phyloP scores from a whole-genome alignment of 2,797 vertebrate species.

The Alca torda region DNA sequence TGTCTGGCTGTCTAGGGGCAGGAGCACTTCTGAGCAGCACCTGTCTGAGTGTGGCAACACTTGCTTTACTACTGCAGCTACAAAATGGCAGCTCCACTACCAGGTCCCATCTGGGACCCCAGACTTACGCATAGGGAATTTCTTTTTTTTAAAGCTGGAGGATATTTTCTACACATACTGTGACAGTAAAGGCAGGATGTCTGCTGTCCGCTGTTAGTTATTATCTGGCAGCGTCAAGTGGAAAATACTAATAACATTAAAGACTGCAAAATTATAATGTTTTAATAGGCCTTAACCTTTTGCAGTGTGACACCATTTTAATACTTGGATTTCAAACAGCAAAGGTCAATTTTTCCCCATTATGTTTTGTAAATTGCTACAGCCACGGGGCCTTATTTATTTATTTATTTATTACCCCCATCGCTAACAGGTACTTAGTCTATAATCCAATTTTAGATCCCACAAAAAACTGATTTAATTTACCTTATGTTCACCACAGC shows the following conservation, averaged over 20 bases:
- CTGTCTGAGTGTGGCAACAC: background rate
- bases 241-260: slow-evolving; percentile 56
- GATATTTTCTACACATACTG: background rate
- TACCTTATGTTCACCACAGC: background rate
- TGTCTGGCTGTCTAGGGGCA: background rate
- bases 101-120: background rate
- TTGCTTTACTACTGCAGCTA: background rate
- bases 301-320: background rate
- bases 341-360: background rate
- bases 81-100: background rate
- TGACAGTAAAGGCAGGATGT: slow-evolving; percentile 15
- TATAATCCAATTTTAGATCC: background rate
- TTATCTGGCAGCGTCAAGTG: slow-evolving; percentile 38
- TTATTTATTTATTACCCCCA: background rate
- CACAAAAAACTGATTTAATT: background rate
- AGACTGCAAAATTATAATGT: background rate
- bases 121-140: background rate
- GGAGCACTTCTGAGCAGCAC: background rate
- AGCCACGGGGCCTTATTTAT: background rate
- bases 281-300: slow-evolving; percentile 44
- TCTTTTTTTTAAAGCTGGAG: background rate
- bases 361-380: slow-evolving; percentile 12
- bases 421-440: background rate
- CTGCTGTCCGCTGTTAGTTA: slow-evolving; percentile 23
- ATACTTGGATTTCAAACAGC: slow-evolving; percentile 23